Evolutionary conservation across 2,888 invertebrate genomes (phyloP), one percentile per base, ranked within the genome.

Genomic region (Apantesis nais): DNA sequence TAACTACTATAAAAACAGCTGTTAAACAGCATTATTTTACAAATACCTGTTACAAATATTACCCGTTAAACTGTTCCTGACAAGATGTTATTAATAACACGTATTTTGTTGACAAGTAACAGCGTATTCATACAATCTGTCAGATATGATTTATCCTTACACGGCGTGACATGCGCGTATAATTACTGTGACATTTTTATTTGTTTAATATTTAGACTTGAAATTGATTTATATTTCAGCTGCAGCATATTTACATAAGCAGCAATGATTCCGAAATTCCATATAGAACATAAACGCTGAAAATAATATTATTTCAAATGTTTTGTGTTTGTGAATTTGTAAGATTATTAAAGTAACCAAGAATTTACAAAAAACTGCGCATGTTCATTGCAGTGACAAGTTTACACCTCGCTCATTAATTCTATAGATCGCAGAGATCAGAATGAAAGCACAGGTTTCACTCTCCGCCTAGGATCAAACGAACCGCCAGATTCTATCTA

Each of bases 391-490:
- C 55, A n/a, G 63, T 64, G 80, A 83, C 81, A 78, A 52, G 75
- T 84, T 87, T 80, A 84, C 86, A 86, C 87, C 78, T 84, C 75
- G 73, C 83, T 86, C 84, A 88, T 88, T 86, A 88, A 86, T 86
- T 86, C 80, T 70, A 72, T 70, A 85, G 89, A 89, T 89, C 81
- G 78, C 60, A 62, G 76, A 80, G 88, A 88, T 88, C 83, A 83
- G 78, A 78, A 78, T 83, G 82, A 86, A 86, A 85, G 83, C 84
- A 77, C 79, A 76, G 78, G 72, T 83, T 79, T 85, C 83, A 71
- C 76, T 74, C 81, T 78, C 69, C 71, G 75, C 73, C 72, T 77
- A 69, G 74, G 81, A 80, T 88, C 85, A 87, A 86, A 88, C 74
- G 68, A 7, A 70, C 85, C 85, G 85, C 78, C 73, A 70, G 85